Conservation (phyloP, 2,113 vertebrate genomes). For the Falco punctatus region DNA sequence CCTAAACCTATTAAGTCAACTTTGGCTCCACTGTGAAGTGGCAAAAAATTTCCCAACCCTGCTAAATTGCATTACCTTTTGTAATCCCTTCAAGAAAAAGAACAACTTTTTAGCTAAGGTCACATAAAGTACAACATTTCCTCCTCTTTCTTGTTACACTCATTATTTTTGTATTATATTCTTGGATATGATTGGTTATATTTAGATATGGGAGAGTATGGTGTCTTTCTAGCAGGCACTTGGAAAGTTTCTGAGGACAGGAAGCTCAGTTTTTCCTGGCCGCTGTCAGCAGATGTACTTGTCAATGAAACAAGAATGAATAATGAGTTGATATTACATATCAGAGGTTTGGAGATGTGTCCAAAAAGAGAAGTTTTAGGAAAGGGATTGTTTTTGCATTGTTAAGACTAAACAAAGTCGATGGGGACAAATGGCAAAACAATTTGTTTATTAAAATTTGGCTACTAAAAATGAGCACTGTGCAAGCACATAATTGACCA, state of each 20-base stretch:
- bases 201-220: not conserved
- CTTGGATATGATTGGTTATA: not conserved
- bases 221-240: not conserved
- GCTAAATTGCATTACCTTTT: not conserved
- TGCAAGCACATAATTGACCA: not conserved
- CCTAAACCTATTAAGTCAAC: not conserved
- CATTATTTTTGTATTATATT: not conserved
- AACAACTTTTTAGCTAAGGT: not conserved
- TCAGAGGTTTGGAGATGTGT: not conserved
- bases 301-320: slow-evolving; percentile 8
- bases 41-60: not conserved
- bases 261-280: slow-evolving; percentile 12
- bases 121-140: not conserved
- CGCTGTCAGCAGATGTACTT: not conserved
- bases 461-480: not conserved
- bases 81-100: not conserved
- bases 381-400: not conserved
- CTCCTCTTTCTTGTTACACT: not conserved
- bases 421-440: not conserved
- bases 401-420: not conserved
- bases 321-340: not conserved
- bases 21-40: not conserved
- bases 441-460: slow-evolving; percentile 30
- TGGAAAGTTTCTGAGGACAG: not conserved
- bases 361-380: not conserved